Conservation (phyloP, 2,797 vertebrate species). For the Podarcis lilfordi region DNA sequence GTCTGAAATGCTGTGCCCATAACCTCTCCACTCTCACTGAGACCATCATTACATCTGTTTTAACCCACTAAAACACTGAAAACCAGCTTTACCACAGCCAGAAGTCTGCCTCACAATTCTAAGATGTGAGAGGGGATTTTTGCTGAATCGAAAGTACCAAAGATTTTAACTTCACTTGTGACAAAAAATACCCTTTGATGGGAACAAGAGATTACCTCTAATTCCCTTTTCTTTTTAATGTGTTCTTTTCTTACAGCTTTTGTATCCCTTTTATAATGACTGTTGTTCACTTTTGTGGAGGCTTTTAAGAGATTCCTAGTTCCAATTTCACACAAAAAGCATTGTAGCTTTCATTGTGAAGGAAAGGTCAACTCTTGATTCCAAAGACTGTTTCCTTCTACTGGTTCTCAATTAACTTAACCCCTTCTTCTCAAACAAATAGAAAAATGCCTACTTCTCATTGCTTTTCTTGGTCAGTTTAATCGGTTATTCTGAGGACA, state of each 20-base stretch:
- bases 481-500: not conserved
- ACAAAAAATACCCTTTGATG: not conserved
- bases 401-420: conserved; percentile 7
- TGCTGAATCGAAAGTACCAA: not conserved
- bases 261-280: conserved; percentile 22
- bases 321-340: conserved; percentile 13
- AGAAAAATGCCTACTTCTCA: not conserved
- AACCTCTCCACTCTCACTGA: fast-evolving
- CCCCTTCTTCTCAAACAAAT: not conserved
- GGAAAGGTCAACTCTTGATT: not conserved
- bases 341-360: conserved; percentile 14
- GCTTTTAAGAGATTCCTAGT: not conserved
- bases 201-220: conserved; percentile 40
- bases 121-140: not conserved
- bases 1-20: not conserved
- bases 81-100: not conserved
- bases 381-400: not conserved
- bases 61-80: not conserved
- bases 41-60: not conserved
- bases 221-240: conserved; percentile 32
- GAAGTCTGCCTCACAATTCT: not conserved
- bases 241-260: not conserved
- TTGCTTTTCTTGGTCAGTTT: not conserved
- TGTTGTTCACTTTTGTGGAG: conserved; percentile 14
- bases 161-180: conserved; percentile 22